Conservation (phyloP, 2,888 invertebrate species). For the Podabrus alpinus region DNA sequence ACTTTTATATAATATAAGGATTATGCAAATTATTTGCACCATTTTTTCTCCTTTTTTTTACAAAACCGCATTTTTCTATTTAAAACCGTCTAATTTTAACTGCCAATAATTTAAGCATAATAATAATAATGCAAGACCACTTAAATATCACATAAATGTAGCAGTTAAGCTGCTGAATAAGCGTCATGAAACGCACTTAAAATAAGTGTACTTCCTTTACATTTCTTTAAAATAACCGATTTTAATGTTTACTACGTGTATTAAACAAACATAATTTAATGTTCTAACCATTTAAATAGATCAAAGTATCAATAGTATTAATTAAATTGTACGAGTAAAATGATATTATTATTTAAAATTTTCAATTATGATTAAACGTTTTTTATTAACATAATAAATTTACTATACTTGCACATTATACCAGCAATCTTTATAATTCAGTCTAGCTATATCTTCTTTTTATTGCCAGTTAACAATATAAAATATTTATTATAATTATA, state of each 20-base stretch:
- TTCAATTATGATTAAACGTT: background rate
- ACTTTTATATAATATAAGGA: background rate
- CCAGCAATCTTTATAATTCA: background rate
- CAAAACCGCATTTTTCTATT: background rate
- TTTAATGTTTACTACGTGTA: background rate
- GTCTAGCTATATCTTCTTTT: background rate
- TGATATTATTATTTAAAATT: background rate
- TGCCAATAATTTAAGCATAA: background rate
- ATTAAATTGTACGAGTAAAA: background rate
- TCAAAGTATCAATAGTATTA: background rate
- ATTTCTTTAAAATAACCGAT: background rate
- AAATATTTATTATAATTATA: background rate
- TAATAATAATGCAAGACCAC: background rate
- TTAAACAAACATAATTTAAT: background rate
- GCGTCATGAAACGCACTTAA: background rate
- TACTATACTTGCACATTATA: background rate
- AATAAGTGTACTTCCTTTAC: conserved; percentile 4
- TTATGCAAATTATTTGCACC: background rate
- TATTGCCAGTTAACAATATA: background rate
- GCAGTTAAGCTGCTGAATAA: conserved; percentile 5
- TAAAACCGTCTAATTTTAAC: background rate
- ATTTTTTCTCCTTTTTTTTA: background rate
- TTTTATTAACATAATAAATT: background rate
- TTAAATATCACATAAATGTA: background rate
- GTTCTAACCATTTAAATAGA: background rate